These are phyloP conservation scores for Aleiodes sp. DNA, from an alignment of 1,140 invertebrate genomes.

Conservation along the genomic window DNA sequence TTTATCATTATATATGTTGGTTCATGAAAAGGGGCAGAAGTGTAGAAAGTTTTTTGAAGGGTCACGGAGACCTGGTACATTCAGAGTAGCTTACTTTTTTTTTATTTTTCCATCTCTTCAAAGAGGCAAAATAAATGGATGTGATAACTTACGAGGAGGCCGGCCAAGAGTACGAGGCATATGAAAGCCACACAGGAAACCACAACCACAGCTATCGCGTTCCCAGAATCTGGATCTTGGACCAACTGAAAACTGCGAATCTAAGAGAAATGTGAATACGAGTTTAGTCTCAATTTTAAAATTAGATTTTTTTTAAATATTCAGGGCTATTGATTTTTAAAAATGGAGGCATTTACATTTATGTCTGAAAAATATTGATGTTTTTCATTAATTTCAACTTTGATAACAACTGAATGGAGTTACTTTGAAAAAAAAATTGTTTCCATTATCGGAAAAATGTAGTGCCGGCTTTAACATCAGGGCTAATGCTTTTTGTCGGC, in stretches of 20 bases:
- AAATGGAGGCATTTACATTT: no score
- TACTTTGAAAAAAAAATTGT: no score
- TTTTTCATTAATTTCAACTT: not conserved
- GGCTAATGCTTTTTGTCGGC: no score
- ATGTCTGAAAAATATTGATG: slow-evolving; percentile 25
- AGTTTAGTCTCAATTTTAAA: slow-evolving; percentile 26
- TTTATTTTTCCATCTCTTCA: no score
- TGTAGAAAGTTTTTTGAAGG: no score
- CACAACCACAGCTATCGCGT: slow-evolving; percentile 66
- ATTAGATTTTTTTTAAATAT: slow-evolving; percentile 1
- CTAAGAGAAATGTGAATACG: slow-evolving; percentile 38
- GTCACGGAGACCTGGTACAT: slow-evolving; percentile 39
- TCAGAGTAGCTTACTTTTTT: not conserved
- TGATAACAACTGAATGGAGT: not conserved
- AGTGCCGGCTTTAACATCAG: not conserved
- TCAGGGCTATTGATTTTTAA: no score
- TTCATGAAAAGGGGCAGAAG: slow-evolving; percentile 1
- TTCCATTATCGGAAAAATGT: no score
- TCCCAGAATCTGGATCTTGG: slow-evolving; percentile 60
- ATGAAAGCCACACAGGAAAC: slow-evolving; percentile 67
- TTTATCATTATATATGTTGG: not conserved
- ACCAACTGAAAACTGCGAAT: slow-evolving; percentile 59
- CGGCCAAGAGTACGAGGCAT: slow-evolving; percentile 71
- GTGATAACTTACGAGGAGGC: slow-evolving; percentile 70
- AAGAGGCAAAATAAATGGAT: slow-evolving; percentile 26